A percentile compares a stretch with the other conserved stretches of the same genome.
These are phyloP conservation scores for Callinectes sapidus DNA, from an alignment of 2,888 invertebrate species.

Conservation along the genomic window DNA sequence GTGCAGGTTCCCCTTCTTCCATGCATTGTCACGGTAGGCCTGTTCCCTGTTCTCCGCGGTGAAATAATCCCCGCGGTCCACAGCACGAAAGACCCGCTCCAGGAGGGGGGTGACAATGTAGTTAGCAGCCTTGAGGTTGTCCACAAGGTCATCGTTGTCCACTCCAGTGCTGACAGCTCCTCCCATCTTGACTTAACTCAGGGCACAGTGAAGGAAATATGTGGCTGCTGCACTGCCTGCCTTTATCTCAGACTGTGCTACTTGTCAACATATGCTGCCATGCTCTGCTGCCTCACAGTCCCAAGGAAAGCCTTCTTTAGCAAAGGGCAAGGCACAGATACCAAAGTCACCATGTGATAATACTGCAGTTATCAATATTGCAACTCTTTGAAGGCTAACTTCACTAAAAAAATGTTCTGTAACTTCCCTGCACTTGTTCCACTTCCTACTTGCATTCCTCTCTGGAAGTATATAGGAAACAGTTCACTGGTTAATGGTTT, in stretches of 20 bases:
- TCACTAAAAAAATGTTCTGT: not conserved
- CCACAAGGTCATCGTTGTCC: slow-evolving; percentile 89
- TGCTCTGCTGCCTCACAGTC: not conserved
- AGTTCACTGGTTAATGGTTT: not conserved
- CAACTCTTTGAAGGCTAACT: not conserved
- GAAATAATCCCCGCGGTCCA: slow-evolving; percentile 90
- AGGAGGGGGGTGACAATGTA: slow-evolving; percentile 83
- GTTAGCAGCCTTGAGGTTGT: slow-evolving; percentile 85
- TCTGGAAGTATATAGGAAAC: not conserved
- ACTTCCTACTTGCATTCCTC: not conserved
- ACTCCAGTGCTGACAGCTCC: slow-evolving; percentile 88
- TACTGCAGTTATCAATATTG: not conserved
- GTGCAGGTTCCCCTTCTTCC: slow-evolving; percentile 89
- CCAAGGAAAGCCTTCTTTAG: not conserved
- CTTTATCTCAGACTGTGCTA: slow-evolving; percentile 28
- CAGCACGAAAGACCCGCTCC: slow-evolving; percentile 87
- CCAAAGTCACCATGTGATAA: not conserved
- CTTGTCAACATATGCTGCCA: not conserved
- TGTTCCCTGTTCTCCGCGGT: slow-evolving; percentile 80
- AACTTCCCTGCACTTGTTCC: not conserved
- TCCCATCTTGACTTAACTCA: slow-evolving; percentile 80
- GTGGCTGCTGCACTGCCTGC: not conserved
- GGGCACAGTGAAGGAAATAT: not conserved
- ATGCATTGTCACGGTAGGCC: slow-evolving; percentile 88
- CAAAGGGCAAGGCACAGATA: not conserved